A percentile compares a stretch with the other conserved stretches of the same genome.
Evolutionary conservation across 2,797 vertebrate genomes (phyloP).

Genomic region (Characodon lateralis): DNA sequence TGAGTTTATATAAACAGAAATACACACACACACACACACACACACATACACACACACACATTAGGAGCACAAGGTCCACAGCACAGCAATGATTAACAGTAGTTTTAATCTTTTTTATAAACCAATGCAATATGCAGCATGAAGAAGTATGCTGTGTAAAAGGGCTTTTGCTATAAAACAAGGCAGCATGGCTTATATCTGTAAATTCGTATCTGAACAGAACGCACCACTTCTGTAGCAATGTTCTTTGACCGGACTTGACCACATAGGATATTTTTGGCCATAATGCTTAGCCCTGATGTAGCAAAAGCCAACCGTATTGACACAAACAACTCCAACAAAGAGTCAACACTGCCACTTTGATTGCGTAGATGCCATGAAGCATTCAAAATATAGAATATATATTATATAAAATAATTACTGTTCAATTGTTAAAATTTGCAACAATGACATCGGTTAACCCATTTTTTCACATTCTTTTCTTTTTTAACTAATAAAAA

Average conservation of each 20-base stretch:
- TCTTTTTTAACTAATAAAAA: not conserved
- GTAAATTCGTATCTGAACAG: too few species aligned
- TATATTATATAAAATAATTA: not conserved
- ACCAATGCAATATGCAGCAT: not conserved
- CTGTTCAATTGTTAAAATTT: not conserved
- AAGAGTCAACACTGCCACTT: not conserved
- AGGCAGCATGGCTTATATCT: too few species aligned
- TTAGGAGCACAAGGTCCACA: slow-evolving; percentile 5
- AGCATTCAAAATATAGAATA: not conserved
- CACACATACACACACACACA: not conserved
- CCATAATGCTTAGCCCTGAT: not conserved
- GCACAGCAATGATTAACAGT: not conserved
- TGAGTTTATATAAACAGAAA: slow-evolving; percentile 7
- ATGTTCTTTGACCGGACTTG: not conserved
- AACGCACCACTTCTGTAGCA: not conserved
- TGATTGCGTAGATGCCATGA: not conserved
- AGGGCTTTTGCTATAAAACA: too few species aligned
- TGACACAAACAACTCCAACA: not conserved
- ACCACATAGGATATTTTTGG: not conserved
- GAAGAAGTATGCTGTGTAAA: too few species aligned
- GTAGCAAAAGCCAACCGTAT: not conserved
- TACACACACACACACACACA: slow-evolving; percentile 7
- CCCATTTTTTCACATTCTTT: not conserved
- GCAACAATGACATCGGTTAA: not conserved
- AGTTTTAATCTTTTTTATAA: not conserved